These are phyloP conservation scores for Otus sunia DNA, from an alignment of 2,113 vertebrate genomes.

Conservation along the genomic window DNA sequence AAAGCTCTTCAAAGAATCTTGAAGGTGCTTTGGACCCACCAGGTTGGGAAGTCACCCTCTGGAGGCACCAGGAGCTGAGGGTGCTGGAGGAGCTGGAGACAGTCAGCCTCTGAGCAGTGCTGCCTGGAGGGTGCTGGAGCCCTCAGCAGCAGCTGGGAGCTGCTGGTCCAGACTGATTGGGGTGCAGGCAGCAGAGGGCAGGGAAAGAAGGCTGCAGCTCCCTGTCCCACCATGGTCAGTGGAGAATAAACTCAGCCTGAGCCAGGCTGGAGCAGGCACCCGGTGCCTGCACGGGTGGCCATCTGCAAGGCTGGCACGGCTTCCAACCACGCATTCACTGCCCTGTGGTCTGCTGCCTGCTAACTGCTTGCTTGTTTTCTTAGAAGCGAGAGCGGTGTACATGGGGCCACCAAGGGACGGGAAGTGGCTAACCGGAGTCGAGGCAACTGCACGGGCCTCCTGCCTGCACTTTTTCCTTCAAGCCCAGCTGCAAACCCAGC, in stretches of 20 bases:
- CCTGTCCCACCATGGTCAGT: fast-evolving
- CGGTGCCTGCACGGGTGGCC: background rate
- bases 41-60: background rate
- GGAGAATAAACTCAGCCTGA: background rate
- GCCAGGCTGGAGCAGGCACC: background rate
- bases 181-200: background rate
- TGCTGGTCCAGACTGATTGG: background rate
- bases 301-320: fast-evolving
- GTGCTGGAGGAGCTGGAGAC: background rate
- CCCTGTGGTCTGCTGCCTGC: background rate
- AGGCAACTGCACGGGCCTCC: background rate
- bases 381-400: fast-evolving
- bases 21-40: background rate
- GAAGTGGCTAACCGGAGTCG: background rate
- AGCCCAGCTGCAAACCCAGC: background rate
- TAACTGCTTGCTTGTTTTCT: fast-evolving
- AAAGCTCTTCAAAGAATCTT: background rate
- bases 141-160: background rate
- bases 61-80: background rate
- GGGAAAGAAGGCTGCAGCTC: background rate
- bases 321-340: fast-evolving
- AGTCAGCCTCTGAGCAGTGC: background rate
- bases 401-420: fast-evolving
- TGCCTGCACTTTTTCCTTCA: background rate
- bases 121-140: fast-evolving